Percentiles rank a stretch among this genome's conserved stretches.
Conservation (phyloP, 1,140 invertebrate genomes). For the Lethrus apterus region DNA sequence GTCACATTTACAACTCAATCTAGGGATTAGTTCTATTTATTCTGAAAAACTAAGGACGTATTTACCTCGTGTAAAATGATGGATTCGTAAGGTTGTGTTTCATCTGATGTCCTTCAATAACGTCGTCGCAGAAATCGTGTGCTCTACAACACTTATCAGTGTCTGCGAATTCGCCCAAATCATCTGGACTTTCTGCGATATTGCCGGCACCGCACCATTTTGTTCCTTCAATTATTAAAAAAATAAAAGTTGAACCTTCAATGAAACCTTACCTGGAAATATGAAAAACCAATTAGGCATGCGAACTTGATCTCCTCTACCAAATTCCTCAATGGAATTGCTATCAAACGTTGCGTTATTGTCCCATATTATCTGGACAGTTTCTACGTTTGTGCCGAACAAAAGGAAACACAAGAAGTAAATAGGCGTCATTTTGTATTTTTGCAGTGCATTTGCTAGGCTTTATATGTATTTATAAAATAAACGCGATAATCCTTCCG, state of each 20-base stretch:
- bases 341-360: conserved; percentile 22
- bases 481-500: too few species aligned
- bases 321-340: conserved; percentile 11
- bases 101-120: conserved; percentile 49
- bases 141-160: conserved; percentile 70
- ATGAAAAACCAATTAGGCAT: conserved; percentile 26
- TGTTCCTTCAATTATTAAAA: conserved; percentile 44
- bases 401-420: too few species aligned
- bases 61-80: conserved; percentile 31
- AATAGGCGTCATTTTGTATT: too few species aligned
- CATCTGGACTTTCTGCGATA: conserved; percentile 38
- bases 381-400: too few species aligned
- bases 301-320: conserved; percentile 14
- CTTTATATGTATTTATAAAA: too few species aligned
- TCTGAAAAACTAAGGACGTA: not conserved
- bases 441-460: too few species aligned
- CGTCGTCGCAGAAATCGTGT: conserved; percentile 66
- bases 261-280: conserved; percentile 25
- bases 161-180: conserved; percentile 44
- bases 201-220: conserved; percentile 53
- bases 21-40: conserved; percentile 28
- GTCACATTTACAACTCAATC: conserved; percentile 63
- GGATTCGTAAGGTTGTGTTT: conserved; percentile 58
- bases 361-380: conserved; percentile 28
- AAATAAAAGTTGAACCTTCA: conserved; percentile 9